Evolutionary conservation across 2,113 vertebrate species (phyloP), one percentile per base, ranked within the genome.

Genomic region (Cebidichthys violaceus): DNA sequence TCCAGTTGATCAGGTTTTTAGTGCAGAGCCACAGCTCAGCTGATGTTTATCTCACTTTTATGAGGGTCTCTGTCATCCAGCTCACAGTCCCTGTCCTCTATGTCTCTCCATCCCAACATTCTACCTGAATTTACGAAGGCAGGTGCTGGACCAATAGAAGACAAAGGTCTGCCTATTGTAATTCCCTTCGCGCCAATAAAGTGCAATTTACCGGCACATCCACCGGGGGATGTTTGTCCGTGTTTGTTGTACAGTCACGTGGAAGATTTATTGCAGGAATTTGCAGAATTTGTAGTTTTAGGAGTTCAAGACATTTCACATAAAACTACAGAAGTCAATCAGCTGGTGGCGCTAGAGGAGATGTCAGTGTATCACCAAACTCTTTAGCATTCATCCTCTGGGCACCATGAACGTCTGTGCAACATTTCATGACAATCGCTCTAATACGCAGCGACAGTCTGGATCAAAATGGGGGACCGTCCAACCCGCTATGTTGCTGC

Each of bases 1-100:
- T 41, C 50, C 61, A 59, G 47, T 15, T 47, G 68, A 79, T 72
- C 20, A 27, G 70, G 37, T 79, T 81, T 81, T 61, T 9, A 31
- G 57, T 15, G 67, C 57, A 41, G 67, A 64, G 68, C 7, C 41
- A 29, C 54, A 68, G n/a, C 64, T 83, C 75, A 67, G 43, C 20
- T 62, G 29, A 67, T 60, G n/a, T 67, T 71, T 71, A 71, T 80
- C 59, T 76, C 33, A 17, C 22, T 43, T 70, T 85, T 55, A 60
- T 67, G 33, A 33, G 17, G 5, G 57, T 75, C 13, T 71, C 35
- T 50, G n/a, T 73, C 61, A 39, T 24, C 29, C 45, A 14, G 68
- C 57, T 54, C 64, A 15, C 54, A 24, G 45, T 54, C 64, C 31
- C 45, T 24, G 33, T 67, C 35, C 0, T 3, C 1, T 15, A 1